Percentiles rank a stretch among this genome's conserved stretches.
phyloP scores from a whole-genome alignment of 2,888 invertebrate species.

The Calameuta filiformis region DNA sequence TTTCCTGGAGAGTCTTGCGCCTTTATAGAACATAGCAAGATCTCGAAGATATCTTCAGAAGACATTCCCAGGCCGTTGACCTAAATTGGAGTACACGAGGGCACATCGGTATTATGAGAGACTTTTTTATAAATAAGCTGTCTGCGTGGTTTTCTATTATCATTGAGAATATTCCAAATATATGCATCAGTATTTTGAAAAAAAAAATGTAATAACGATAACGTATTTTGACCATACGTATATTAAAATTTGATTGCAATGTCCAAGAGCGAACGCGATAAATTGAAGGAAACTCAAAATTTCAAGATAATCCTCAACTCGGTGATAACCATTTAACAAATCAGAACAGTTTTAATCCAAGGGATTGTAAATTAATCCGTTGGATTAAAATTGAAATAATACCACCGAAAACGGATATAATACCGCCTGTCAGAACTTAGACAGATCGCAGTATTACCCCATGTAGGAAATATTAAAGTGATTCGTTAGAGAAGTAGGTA shows the following conservation, averaged over 20 bases:
- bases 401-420: background rate
- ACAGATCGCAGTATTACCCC: background rate
- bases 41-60: slow-evolving; percentile 33
- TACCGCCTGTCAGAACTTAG: background rate
- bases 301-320: background rate
- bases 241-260: background rate
- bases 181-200: slow-evolving; percentile 1
- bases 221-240: background rate
- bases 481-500: background rate
- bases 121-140: slow-evolving; percentile 34
- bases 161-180: background rate
- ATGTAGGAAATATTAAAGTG: background rate
- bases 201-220: background rate
- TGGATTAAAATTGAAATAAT: too few species aligned
- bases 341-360: background rate
- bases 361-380: too few species aligned
- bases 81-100: slow-evolving; percentile 28
- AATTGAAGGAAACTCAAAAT: background rate
- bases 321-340: background rate
- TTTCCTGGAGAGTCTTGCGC: background rate
- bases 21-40: background rate
- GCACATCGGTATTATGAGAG: background rate
- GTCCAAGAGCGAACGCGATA: background rate
- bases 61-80: slow-evolving; percentile 37
- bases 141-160: slow-evolving; percentile 28